phyloP scores from a whole-genome alignment of 2,797 vertebrate species.

The Cyprinodon diabolis region DNA sequence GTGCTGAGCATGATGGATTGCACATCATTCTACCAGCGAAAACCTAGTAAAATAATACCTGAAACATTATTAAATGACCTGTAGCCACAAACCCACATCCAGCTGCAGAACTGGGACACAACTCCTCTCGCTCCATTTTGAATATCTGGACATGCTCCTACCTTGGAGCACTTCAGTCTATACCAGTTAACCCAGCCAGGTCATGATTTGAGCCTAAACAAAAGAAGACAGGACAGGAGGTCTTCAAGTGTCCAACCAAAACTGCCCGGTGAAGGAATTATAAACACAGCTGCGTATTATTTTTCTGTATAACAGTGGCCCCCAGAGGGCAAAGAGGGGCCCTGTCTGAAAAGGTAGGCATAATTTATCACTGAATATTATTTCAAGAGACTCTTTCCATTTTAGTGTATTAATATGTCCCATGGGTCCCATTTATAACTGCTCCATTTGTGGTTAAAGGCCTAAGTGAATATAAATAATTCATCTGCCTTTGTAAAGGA shows the following conservation, averaged over 20 bases:
- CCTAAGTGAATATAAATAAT: conserved; percentile 18
- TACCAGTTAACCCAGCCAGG: conserved; percentile 1
- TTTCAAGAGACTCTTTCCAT: conserved; percentile 13
- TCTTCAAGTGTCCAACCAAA: neutral
- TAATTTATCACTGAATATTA: neutral
- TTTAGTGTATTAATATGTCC: neutral
- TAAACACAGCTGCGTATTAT: neutral
- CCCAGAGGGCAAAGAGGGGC: conserved; percentile 32
- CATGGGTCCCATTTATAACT: neutral
- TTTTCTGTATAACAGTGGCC: conserved; percentile 44
- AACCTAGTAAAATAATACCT: conserved; percentile 42
- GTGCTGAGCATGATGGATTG: conserved; percentile 56
- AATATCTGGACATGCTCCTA: conserved; percentile 8
- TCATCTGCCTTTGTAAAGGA: neutral
- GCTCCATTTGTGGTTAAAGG: neutral
- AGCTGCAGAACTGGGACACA: conserved; percentile 25
- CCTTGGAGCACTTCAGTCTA: conserved; percentile 10
- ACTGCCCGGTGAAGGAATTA: conserved; percentile 1
- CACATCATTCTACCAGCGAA: conserved; percentile 17
- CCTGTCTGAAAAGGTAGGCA: neutral
- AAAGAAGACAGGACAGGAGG: conserved; percentile 10
- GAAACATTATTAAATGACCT: conserved; percentile 23
- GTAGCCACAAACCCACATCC: conserved; percentile 38
- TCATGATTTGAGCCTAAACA: conserved; percentile 1
- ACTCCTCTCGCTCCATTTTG: conserved; percentile 6